Conservation (phyloP, 2,797 vertebrate species). For the Anniella stebbinsi region DNA sequence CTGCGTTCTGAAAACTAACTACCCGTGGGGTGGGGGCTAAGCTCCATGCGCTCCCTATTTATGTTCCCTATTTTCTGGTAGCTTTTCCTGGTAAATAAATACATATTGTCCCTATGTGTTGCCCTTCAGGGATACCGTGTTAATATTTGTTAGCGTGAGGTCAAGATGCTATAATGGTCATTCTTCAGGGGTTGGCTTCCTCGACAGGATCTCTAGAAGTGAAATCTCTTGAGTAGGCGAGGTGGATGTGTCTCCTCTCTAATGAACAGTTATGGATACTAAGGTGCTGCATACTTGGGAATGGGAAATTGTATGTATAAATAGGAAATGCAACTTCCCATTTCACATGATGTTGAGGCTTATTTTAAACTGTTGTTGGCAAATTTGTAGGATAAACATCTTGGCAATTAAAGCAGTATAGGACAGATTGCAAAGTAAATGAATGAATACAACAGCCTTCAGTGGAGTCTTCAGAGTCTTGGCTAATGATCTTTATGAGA, state of each 20-base stretch:
- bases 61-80: background rate
- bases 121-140: background rate
- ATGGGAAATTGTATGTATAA: background rate
- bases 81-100: background rate
- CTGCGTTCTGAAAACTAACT: no score
- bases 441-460: background rate
- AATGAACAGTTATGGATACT: background rate
- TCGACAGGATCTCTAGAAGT: no score
- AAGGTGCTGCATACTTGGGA: background rate
- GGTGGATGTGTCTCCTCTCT: background rate
- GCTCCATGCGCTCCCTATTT: background rate
- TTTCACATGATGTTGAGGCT: background rate
- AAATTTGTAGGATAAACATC: background rate
- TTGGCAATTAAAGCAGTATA: background rate
- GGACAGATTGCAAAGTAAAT: background rate
- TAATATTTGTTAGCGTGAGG: no score
- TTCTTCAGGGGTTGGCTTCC: no score
- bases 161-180: no score
- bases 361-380: background rate
- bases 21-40: background rate
- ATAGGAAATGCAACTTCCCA: background rate
- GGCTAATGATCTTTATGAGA: background rate
- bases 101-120: background rate
- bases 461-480: background rate
- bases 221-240: no score